phyloP scores from a whole-genome alignment of 2,113 vertebrate genomes.

The Rhinolophus ferrumequinum region DNA sequence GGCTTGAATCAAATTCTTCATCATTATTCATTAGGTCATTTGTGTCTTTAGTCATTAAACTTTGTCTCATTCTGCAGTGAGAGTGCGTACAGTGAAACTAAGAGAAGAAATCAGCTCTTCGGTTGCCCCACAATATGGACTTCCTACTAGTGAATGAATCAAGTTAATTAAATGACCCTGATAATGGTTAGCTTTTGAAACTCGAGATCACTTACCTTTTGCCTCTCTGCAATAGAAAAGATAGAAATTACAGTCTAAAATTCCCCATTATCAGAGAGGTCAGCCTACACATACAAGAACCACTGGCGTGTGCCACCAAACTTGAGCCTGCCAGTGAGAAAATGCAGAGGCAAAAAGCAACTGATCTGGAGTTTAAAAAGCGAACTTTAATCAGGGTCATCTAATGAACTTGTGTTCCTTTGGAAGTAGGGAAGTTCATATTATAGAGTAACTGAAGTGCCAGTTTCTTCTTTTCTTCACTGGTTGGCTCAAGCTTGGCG shows the following conservation, averaged over 20 bases:
- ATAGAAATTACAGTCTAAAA: conserved; percentile 36
- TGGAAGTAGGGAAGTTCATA: neutral
- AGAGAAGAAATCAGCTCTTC: neutral
- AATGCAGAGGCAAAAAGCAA: neutral
- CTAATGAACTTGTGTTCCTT: neutral
- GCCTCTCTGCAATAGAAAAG: neutral
- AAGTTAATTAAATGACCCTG: conserved; percentile 13
- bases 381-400: neutral
- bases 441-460: neutral
- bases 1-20: conserved; percentile 46
- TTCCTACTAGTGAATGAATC: neutral
- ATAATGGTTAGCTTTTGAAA: conserved; percentile 15
- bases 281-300: conserved; percentile 17
- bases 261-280: conserved; percentile 55
- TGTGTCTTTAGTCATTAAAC: conserved; percentile 47
- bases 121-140: neutral
- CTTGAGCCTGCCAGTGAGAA: neutral
- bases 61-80: conserved; percentile 33
- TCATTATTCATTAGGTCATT: conserved; percentile 60
- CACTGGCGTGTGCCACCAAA: neutral
- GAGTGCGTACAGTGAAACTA: neutral
- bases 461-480: neutral
- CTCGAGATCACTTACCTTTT: neutral
- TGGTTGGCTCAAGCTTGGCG: neutral
- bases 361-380: neutral